Percentiles rank a stretch among this genome's conserved stretches.
These are phyloP conservation scores for Morpho deidamia DNA, from an alignment of 2,888 invertebrate species.

Conservation along the genomic window DNA sequence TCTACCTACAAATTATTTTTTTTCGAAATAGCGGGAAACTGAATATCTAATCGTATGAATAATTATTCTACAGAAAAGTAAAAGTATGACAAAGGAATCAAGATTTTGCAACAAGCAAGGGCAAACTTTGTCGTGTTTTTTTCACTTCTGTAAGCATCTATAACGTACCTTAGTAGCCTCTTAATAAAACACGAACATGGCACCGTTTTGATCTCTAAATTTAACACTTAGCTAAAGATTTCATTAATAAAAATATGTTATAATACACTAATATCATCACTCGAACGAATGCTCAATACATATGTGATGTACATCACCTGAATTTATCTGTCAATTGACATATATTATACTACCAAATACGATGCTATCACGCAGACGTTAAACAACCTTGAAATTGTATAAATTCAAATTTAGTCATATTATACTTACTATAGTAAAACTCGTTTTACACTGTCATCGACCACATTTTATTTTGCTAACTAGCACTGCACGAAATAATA, in stretches of 20 bases:
- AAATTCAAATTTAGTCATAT: constrained; percentile 41
- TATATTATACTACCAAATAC: constrained; percentile 43
- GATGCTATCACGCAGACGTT: constrained; percentile 22
- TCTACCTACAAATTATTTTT: constrained; percentile 34
- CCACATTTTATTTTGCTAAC: constrained; percentile 65
- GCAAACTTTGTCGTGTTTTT: constrained; percentile 62
- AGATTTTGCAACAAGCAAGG: constrained; percentile 66
- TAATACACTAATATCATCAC: constrained; percentile 57
- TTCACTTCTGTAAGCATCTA: constrained; percentile 30
- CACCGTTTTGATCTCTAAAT: constrained; percentile 49
- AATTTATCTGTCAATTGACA: constrained; percentile 36
- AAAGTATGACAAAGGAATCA: constrained; percentile 72
- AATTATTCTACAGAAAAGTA: constrained; percentile 51
- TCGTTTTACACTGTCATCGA: constrained; percentile 72
- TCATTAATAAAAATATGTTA: constrained; percentile 47
- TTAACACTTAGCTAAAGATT: constrained; percentile 51
- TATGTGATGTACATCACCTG: constrained; percentile 32
- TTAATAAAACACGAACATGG: constrained; percentile 46
- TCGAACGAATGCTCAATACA: constrained; percentile 29
- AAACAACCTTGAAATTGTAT: constrained; percentile 22
- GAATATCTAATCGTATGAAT: constrained; percentile 27
- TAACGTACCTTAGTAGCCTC: constrained; percentile 39
- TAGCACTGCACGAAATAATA: constrained; percentile 46
- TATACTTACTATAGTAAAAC: constrained; percentile 68
- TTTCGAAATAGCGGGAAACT: constrained; percentile 45